Base-by-base conservation (phyloP, 2,888 invertebrate genomes). In the Eupithecia abbreviata region DNA sequence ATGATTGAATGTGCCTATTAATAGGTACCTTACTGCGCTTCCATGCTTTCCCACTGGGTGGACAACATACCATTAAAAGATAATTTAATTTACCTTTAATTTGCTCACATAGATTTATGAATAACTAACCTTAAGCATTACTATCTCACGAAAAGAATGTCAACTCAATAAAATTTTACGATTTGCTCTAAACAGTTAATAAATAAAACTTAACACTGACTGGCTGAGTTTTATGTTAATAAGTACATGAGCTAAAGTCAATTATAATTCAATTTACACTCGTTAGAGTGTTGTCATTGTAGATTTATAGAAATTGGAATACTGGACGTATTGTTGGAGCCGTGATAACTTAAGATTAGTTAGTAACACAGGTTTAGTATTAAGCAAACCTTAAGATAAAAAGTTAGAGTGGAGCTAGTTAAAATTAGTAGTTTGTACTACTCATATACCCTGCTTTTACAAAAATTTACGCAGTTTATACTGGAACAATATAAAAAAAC, bases 181-280 rank as follows among this genome's bases (percentile, higher is more conserved):
- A 66, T 73, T 18, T 58, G 45, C 66, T 70, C 68, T 43, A 69
- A 55, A 74, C 74, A 74, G 69, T 65, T 67, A 78, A 78, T 75
- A 75, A 75, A 77, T 74, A 75, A 75, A 73, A 71, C 55, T 73
- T 12, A 30, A 77, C 77, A 65, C 18, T 49, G 62, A n/a, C 51
- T 47, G 47, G 71, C 74, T 73, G 75, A 77, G 66, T 77, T 75
- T 77, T 77, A 78, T 78, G 77, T 58, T 67, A 78, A 78, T 78
- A 78, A 41, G 41, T 75, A 71, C 73, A 73, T 45, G 77, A 58
- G 72, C 67, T 73, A 67, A 71, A n/a, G 66, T 73, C 71, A 67
- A 71, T 75, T 78, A 72, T 73, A 73, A 74, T 78, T 75, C 77
- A 73, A 70, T 73, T 73, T 78, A 67, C 55, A 70, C 75, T 71